phyloP scores from a whole-genome alignment of 2,797 vertebrate species.

The Tadarida brasiliensis region DNA sequence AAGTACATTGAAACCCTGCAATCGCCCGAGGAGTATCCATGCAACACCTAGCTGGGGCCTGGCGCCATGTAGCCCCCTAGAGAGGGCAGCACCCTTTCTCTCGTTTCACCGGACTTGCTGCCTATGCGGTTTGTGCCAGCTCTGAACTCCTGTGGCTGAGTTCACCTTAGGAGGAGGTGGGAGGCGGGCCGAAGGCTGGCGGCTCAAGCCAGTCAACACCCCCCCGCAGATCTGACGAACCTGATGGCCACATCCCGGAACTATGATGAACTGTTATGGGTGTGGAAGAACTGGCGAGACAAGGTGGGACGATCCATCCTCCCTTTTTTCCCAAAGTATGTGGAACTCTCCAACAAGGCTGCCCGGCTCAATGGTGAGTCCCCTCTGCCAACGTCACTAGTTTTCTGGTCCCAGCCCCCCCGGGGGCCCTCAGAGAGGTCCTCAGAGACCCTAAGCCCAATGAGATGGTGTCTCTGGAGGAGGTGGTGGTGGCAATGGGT shows the following conservation, averaged over 20 bases:
- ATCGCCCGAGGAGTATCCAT: fast-evolving
- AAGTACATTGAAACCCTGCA: not conserved
- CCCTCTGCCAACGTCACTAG: fast-evolving
- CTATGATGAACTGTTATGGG: constrained; percentile 94
- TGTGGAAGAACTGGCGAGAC: constrained; percentile 96
- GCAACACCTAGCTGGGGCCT: fast-evolving
- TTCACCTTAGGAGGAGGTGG: not conserved
- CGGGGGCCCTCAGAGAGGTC: not conserved
- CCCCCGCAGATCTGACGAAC: constrained; percentile 91
- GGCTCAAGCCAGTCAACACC: not conserved
- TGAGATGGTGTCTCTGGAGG: not conserved
- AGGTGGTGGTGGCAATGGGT: not conserved
- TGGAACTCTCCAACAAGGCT: constrained; percentile 95
- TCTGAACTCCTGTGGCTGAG: not conserved
- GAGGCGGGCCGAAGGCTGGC: not conserved
- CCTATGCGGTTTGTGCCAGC: not conserved
- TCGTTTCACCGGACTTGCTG: not conserved
- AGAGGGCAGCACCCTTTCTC: not conserved
- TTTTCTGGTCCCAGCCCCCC: not conserved
- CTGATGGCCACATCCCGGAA: constrained; percentile 94
- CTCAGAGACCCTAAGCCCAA: not conserved
- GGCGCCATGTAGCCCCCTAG: not conserved
- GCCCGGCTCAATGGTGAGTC: constrained; percentile 94
- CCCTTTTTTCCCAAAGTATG: constrained; percentile 92
- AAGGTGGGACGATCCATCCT: constrained; percentile 93